Percentiles rank a stretch among this genome's conserved stretches.
Evolutionary conservation across 1,140 invertebrate genomes (phyloP).

Genomic region (Cyclina sinensis): DNA sequence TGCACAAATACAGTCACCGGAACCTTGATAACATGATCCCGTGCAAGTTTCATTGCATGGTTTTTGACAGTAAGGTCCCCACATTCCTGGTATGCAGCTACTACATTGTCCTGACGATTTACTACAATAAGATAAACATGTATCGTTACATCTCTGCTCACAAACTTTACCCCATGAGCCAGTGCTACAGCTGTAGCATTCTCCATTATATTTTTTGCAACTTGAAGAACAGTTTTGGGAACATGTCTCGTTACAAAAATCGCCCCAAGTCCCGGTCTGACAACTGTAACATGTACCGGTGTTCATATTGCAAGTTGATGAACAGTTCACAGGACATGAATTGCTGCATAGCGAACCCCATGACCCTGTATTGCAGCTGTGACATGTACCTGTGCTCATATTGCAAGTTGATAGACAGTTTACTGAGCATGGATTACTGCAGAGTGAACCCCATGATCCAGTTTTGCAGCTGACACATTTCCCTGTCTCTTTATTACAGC

Average conservation of each 20-base stretch:
- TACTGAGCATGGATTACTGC: not conserved
- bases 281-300: not conserved
- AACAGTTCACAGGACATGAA: not conserved
- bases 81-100: not conserved
- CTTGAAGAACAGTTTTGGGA: not conserved
- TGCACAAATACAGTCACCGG: not conserved
- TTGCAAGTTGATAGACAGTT: not conserved
- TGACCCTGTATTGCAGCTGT: not conserved
- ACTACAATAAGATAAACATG: not conserved
- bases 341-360: not conserved
- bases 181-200: not conserved
- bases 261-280: not conserved
- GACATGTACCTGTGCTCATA: not conserved
- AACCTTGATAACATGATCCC: not conserved
- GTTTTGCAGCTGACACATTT: not conserved
- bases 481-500: not conserved
- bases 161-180: not conserved
- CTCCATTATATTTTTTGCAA: not conserved
- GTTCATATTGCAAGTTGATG: not conserved
- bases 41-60: not conserved
- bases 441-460: not conserved
- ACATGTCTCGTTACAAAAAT: not conserved
- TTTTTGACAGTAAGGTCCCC: not conserved
- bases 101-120: not conserved
- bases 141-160: not conserved